phyloP scores from a whole-genome alignment of 2,888 invertebrate species.

The Suillia variegata region DNA sequence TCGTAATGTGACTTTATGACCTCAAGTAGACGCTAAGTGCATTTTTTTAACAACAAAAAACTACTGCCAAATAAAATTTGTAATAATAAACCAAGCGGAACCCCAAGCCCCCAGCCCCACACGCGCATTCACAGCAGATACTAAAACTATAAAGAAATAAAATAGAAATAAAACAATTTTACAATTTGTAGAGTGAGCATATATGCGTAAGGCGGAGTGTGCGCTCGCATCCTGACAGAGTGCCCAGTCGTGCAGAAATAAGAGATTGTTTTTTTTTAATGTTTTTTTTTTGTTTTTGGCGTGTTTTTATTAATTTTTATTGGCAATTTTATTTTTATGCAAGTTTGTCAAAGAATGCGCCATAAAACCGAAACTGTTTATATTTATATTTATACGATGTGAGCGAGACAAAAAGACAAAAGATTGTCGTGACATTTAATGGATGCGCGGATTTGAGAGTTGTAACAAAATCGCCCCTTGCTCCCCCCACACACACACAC shows the following conservation, averaged over 20 bases:
- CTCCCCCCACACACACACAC: no score
- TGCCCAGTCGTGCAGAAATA: not conserved
- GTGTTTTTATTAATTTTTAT: constrained; percentile 50
- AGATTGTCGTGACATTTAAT: not conserved
- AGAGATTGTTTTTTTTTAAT: constrained; percentile 30
- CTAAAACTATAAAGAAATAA: constrained; percentile 51
- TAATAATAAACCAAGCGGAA: constrained; percentile 4
- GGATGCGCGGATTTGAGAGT: not conserved
- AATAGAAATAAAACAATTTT: no score
- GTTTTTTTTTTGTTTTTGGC: constrained; percentile 20
- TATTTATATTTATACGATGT: not conserved
- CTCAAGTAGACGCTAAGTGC: constrained; percentile 1
- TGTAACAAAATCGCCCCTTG: not conserved
- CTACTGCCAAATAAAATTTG: not conserved
- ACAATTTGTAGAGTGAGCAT: not conserved
- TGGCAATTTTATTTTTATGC: constrained; percentile 36
- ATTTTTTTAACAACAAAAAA: constrained; percentile 5
- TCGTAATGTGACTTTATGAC: constrained; percentile 1
- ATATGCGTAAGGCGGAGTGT: not conserved
- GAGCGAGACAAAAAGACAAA: not conserved
- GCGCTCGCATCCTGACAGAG: not conserved
- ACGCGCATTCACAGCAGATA: no score
- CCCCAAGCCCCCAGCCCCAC: not conserved
- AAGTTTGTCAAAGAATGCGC: constrained; percentile 36
- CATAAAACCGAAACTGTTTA: constrained; percentile 43